phyloP scores from a whole-genome alignment of 2,113 vertebrate genomes.

The Acrocephalus arundinaceus region DNA sequence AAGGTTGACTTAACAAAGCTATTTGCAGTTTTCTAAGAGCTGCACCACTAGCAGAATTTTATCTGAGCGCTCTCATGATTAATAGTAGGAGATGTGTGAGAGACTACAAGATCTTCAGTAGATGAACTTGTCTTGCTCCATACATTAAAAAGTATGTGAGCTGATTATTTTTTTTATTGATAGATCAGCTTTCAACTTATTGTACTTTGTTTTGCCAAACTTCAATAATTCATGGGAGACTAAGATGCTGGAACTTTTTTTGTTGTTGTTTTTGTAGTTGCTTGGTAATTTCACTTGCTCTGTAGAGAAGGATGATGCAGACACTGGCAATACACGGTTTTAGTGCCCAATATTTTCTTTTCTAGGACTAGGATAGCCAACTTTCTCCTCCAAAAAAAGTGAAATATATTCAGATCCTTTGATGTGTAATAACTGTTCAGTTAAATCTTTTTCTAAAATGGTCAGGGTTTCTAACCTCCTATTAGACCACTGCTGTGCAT shows the following conservation, averaged over 20 bases:
- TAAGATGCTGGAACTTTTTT: neutral
- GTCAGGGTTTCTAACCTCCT: neutral
- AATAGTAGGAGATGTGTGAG: neutral
- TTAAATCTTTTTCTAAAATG: constrained; percentile 1
- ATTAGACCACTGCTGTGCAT: constrained; percentile 9
- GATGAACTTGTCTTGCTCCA: neutral
- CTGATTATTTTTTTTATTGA: neutral
- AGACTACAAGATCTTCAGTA: neutral
- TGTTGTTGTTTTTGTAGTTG: neutral
- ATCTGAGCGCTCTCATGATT: neutral
- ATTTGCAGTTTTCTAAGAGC: neutral
- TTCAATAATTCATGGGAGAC: neutral
- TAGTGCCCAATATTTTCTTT: neutral
- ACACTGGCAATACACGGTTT: neutral
- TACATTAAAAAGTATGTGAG: neutral
- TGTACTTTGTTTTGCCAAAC: neutral
- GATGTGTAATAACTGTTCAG: neutral
- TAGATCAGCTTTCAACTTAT: neutral
- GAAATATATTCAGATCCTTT: neutral
- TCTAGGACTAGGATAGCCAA: neutral
- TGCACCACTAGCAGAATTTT: neutral
- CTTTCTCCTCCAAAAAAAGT: neutral
- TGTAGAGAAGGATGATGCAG: neutral
- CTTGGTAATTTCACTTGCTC: neutral
- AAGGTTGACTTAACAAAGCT: neutral